phyloP scores from a whole-genome alignment of 2,888 invertebrate species.

The Torymus tubicola region DNA sequence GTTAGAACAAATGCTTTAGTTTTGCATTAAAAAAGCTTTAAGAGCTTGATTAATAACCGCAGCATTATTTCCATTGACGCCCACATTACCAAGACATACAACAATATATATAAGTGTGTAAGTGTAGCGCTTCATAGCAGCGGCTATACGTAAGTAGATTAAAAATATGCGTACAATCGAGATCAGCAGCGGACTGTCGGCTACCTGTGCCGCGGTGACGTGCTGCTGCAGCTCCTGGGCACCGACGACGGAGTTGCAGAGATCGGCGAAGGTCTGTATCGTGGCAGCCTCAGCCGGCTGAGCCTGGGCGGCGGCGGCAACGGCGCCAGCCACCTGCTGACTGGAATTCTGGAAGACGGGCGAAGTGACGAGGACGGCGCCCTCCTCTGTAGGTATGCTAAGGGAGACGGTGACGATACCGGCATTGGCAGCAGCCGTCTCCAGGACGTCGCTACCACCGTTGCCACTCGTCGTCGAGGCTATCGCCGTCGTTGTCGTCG shows the following conservation, averaged over 20 bases:
- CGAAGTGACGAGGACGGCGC: constrained; percentile 78
- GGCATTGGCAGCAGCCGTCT: constrained; percentile 81
- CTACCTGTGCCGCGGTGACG: constrained; percentile 69
- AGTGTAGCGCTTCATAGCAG: no score
- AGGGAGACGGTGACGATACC: constrained; percentile 84
- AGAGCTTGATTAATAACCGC: no score
- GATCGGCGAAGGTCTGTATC: constrained; percentile 77
- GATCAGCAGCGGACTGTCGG: constrained; percentile 53
- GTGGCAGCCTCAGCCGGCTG: constrained; percentile 60
- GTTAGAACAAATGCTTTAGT: no score
- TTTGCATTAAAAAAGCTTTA: no score
- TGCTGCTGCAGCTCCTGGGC: constrained; percentile 69
- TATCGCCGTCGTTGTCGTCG: constrained; percentile 65
- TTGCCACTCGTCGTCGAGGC: constrained; percentile 74
- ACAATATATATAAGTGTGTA: no score
- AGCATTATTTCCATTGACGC: no score
- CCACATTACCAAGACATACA: no score
- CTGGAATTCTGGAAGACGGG: constrained; percentile 75
- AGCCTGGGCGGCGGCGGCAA: constrained; percentile 15
- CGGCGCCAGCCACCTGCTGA: constrained; percentile 56
- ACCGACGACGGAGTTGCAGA: constrained; percentile 79
- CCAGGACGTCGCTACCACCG: constrained; percentile 79
- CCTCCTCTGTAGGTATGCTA: constrained; percentile 79
- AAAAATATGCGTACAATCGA: constrained; percentile 47
- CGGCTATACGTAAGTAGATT: not conserved